Evolutionary conservation across 2,113 vertebrate species (phyloP).

Genomic region (Malurus elegans): DNA sequence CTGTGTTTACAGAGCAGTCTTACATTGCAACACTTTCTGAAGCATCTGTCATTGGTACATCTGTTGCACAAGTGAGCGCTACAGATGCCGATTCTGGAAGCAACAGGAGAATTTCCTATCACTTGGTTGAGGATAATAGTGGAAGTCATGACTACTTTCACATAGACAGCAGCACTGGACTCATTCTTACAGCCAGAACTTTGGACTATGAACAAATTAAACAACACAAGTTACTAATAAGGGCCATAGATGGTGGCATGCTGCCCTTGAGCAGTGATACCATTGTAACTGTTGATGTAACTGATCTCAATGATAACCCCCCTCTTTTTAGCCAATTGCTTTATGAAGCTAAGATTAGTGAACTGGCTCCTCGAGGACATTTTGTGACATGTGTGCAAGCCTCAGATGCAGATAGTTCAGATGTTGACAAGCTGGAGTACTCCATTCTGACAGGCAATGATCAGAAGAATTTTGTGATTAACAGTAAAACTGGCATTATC

Average conservation of each 20-base stretch:
- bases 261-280: conserved; percentile 86
- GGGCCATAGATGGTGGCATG: conserved; percentile 87
- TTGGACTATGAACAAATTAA: conserved; percentile 86
- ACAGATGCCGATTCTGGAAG: conserved; percentile 87
- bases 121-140: conserved; percentile 82
- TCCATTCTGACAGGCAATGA: conserved; percentile 90
- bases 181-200: conserved; percentile 79
- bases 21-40: conserved; percentile 87
- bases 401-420: conserved; percentile 87
- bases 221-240: conserved; percentile 81
- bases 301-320: conserved; percentile 92
- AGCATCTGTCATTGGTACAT: conserved; percentile 85
- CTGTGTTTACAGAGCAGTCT: conserved; percentile 79
- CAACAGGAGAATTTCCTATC: conserved; percentile 87
- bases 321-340: conserved; percentile 84
- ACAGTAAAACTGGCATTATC: conserved; percentile 83
- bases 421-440: conserved; percentile 83
- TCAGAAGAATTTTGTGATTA: conserved; percentile 88
- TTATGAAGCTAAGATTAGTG: conserved; percentile 86
- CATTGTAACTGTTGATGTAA: conserved; percentile 80
- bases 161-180: conserved; percentile 85
- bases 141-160: conserved; percentile 82
- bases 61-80: conserved; percentile 82
- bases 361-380: conserved; percentile 85
- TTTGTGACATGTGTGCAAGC: conserved; percentile 91